Base-by-base conservation (phyloP, 2,888 invertebrate species). In the Silvanus unidentatus region DNA sequence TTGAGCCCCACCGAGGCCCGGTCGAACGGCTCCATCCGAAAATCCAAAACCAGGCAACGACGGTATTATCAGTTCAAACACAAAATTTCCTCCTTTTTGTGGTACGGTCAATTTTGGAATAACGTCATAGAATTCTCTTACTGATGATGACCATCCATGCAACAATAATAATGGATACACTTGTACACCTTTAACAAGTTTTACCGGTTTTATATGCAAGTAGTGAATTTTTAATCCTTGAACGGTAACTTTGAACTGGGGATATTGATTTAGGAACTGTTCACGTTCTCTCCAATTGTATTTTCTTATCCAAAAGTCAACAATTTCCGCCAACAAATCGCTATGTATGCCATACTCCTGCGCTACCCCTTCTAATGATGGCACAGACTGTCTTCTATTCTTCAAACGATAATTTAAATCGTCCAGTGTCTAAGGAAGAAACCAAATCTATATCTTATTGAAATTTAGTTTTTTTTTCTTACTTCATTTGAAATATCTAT, bases 141-240 rank as follows among this genome's bases (percentile, higher is more conserved):
- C 77, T 0, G 88, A 89, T 1, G 92, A 90, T 0, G 93, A 92
- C 93, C 94, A 94, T 30, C 94, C 94, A 64, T 94, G 93, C 10
- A 87, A 68, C 32, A 94, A 56, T 1, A 89, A 69, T 0, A 90
- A 60, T 0, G 89, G 87, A 0, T 84, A 50, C 1, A 80, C 75
- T 59, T 76, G 64, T 1, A 62, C 28, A 2, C 53, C 53, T 28
- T 45, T 37, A 0, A 57, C 46, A 64, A 53, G 45, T 40, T 58
- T 67, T 5, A 22, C 22, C 4, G 82, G 81, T 68, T 81, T 84
- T 1, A 78, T 75, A 39, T 66, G 66, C 9, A 68, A 47, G 47
- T 54, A 68, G 54, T 81, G 84, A 12, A 86, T 65, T 63, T 80
- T 88, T 62, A 87, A 84, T 39, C 87, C 87, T 68, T 84, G 82